phyloP scores from a whole-genome alignment of 2,797 vertebrate species.

The Etheostoma perlongum region DNA sequence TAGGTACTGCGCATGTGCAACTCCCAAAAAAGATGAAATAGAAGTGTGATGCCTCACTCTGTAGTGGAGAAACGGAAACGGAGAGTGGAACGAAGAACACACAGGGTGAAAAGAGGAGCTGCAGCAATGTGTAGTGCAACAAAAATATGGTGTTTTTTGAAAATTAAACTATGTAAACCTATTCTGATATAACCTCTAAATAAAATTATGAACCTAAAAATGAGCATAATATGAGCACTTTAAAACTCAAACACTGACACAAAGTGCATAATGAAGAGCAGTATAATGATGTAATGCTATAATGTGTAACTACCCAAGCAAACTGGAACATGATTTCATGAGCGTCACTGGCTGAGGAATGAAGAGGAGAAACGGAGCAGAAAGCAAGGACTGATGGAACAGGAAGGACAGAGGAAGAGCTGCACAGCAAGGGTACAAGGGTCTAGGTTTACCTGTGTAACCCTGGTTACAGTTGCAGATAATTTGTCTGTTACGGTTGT shows the following conservation, averaged over 20 bases:
- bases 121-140: too few species aligned
- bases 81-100: too few species aligned
- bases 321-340: not conserved
- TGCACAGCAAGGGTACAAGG: not conserved
- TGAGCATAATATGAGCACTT: too few species aligned
- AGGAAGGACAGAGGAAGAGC: not conserved
- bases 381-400: not conserved
- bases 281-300: not conserved
- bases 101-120: too few species aligned
- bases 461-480: slow-evolving; percentile 94
- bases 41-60: too few species aligned
- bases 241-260: slow-evolving; percentile 9
- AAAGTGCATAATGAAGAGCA: not conserved
- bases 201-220: too few species aligned
- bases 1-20: too few species aligned
- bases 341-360: slow-evolving; percentile 4
- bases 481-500: slow-evolving; percentile 89
- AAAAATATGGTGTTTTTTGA: too few species aligned
- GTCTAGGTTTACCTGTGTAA: slow-evolving; percentile 88
- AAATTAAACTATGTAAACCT: too few species aligned
- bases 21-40: too few species aligned
- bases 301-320: not conserved
- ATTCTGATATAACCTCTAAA: too few species aligned
- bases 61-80: too few species aligned
- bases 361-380: not conserved